Evolutionary conservation across 2,113 vertebrate species (phyloP).

Genomic region (Ciconia boyciana): DNA sequence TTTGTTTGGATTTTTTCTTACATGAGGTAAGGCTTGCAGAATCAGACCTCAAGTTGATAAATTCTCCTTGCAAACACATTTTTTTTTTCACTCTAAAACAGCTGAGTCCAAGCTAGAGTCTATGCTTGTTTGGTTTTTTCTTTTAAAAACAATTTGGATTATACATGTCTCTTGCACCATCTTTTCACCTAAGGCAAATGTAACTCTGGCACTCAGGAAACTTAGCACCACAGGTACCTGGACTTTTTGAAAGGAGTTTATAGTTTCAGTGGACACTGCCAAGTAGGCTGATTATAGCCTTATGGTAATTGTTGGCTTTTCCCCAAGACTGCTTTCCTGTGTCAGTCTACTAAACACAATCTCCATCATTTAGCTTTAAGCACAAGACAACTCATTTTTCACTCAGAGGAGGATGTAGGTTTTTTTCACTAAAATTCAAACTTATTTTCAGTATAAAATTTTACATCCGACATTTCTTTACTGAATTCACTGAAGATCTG

Average conservation of each 20-base stretch:
- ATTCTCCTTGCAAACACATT: neutral
- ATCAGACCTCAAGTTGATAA: neutral
- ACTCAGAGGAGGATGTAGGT: neutral
- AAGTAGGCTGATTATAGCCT: conserved; percentile 52
- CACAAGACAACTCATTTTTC: neutral
- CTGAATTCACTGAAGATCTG: neutral
- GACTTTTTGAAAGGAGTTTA: conserved; percentile 34
- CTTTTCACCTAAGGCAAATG: conserved; percentile 36
- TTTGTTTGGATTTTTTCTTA: neutral
- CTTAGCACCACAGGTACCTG: conserved; percentile 39
- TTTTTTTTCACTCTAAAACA: neutral
- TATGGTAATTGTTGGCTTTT: conserved; percentile 39
- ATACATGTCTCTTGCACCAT: neutral
- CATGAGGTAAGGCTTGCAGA: neutral
- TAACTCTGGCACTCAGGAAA: conserved; percentile 20
- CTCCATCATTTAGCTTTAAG: conserved; percentile 4
- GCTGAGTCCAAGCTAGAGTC: neutral
- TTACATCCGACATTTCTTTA: neutral
- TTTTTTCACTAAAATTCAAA: neutral
- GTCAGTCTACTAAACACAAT: neutral
- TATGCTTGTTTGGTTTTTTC: neutral
- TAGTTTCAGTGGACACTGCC: conserved; percentile 27
- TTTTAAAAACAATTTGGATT: neutral
- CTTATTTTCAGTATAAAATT: neutral
- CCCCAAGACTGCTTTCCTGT: neutral